phyloP scores from a whole-genome alignment of 1,140 invertebrate genomes.

The Drosophila pseudoananassae region DNA sequence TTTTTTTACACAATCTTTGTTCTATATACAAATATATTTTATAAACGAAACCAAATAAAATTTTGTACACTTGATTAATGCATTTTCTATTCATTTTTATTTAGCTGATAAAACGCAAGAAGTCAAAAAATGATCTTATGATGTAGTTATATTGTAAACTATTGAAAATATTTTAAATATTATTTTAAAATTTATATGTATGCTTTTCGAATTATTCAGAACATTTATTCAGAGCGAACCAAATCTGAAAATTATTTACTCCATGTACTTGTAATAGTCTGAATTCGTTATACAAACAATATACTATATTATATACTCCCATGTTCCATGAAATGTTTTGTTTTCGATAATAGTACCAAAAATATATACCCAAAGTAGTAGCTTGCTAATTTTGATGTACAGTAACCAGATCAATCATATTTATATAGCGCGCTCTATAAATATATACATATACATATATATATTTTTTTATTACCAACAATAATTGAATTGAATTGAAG shows the following conservation, averaged over 20 bases:
- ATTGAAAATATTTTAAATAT: conserved; percentile 10
- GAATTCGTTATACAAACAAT: conserved; percentile 54
- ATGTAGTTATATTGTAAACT: conserved; percentile 29
- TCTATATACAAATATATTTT: conserved; percentile 36
- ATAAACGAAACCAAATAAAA: conserved; percentile 43
- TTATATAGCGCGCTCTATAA: conserved; percentile 58
- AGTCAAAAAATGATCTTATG: conserved; percentile 66
- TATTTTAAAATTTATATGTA: conserved; percentile 37
- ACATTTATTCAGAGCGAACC: conserved; percentile 54
- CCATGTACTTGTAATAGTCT: conserved; percentile 66
- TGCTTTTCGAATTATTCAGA: conserved; percentile 12
- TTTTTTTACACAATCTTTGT: conserved; percentile 41
- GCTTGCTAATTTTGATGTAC: conserved; percentile 74
- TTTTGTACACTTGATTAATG: conserved; percentile 40
- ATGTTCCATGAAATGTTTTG: conserved; percentile 69
- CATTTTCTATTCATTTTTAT: conserved; percentile 46
- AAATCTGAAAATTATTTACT: conserved; percentile 53
- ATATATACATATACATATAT: conserved; percentile 58
- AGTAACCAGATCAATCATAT: conserved; percentile 56
- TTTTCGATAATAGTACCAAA: conserved; percentile 49
- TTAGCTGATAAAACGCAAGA: conserved; percentile 58
- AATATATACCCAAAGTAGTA: conserved; percentile 65
- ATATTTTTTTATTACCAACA: conserved; percentile 52
- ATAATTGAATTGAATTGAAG: conserved; percentile 30
- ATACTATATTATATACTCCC: conserved; percentile 2